Percentiles rank a stretch among this genome's conserved stretches.
Conservation (phyloP, 2,113 vertebrate genomes). For the Eudyptes chrysolophus region DNA sequence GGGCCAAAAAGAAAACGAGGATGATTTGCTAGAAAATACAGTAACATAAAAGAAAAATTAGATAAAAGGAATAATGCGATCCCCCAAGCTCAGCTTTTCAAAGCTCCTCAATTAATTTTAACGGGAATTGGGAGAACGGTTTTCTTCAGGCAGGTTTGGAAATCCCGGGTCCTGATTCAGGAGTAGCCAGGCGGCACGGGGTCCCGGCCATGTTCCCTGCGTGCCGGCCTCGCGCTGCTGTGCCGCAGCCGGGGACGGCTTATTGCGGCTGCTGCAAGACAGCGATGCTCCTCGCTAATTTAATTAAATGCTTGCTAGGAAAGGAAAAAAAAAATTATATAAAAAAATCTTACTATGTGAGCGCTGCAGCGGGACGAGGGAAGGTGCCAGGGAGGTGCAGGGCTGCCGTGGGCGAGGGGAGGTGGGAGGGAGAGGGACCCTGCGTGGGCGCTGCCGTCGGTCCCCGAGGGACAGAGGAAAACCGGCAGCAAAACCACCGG, state of each 20-base stretch:
- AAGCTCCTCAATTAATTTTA: conserved; percentile 20
- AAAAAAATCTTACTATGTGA: rapidly evolving
- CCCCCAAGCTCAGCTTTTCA: background rate
- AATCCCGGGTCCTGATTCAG: background rate
- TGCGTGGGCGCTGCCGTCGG: rapidly evolving
- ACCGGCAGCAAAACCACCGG: rapidly evolving
- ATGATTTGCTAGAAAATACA: conserved; percentile 17
- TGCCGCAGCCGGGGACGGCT: background rate
- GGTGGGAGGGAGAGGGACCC: background rate
- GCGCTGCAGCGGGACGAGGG: rapidly evolving
- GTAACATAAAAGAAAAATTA: background rate
- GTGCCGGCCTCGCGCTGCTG: background rate
- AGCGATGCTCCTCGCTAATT: background rate
- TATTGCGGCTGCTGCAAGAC: background rate
- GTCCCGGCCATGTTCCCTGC: background rate
- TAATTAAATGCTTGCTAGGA: background rate
- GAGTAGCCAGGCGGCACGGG: background rate
- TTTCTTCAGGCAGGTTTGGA: background rate
- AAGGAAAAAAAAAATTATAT: background rate
- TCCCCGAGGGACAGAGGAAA: background rate
- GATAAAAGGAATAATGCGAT: background rate
- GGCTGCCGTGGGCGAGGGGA: background rate
- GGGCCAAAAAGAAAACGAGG: background rate
- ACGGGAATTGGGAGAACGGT: background rate
- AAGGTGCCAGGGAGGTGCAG: background rate